These are phyloP conservation scores for Crypturellus tataupa DNA, from an alignment of 2,797 vertebrate species.

Conservation along the genomic window DNA sequence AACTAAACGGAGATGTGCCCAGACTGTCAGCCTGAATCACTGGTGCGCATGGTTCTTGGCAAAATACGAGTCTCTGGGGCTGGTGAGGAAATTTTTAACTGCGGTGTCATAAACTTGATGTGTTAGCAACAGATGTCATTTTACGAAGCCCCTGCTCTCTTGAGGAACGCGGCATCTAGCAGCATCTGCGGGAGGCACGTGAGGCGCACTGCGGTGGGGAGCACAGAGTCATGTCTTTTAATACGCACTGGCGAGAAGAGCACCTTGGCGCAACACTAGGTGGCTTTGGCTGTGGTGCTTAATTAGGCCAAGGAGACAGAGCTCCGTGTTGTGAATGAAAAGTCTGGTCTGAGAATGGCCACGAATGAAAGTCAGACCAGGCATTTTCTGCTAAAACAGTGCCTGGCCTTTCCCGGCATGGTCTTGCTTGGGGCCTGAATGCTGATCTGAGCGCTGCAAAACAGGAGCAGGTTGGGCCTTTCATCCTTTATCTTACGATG, in stretches of 20 bases:
- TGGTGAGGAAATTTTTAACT: slow-evolving; percentile 56
- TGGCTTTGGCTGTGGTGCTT: slow-evolving; percentile 35
- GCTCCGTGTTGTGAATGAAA: slow-evolving; percentile 39
- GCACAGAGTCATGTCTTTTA: slow-evolving; percentile 46
- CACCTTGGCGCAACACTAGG: slow-evolving; percentile 58
- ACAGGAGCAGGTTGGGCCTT: slow-evolving; percentile 10
- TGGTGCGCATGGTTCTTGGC: slow-evolving; percentile 72
- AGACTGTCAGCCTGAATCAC: slow-evolving; percentile 15
- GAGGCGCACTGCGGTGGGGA: neutral
- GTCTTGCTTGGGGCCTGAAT: slow-evolving; percentile 51
- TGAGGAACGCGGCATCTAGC: neutral
- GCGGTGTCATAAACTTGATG: slow-evolving; percentile 58
- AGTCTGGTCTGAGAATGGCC: slow-evolving; percentile 51
- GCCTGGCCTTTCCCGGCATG: slow-evolving; percentile 44
- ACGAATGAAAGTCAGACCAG: slow-evolving; percentile 57
- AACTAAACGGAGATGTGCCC: neutral
- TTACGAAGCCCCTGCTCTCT: slow-evolving; percentile 49
- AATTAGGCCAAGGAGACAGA: slow-evolving; percentile 31
- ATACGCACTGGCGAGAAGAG: neutral
- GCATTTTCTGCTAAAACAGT: slow-evolving; percentile 58
- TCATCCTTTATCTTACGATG: neutral
- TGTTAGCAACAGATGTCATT: slow-evolving; percentile 63
- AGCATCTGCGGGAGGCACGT: slow-evolving; percentile 31
- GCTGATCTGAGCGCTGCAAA: slow-evolving; percentile 45
- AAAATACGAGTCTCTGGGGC: slow-evolving; percentile 22